Conservation (phyloP, 1,140 invertebrate species). For the Aleiodes sp. region DNA sequence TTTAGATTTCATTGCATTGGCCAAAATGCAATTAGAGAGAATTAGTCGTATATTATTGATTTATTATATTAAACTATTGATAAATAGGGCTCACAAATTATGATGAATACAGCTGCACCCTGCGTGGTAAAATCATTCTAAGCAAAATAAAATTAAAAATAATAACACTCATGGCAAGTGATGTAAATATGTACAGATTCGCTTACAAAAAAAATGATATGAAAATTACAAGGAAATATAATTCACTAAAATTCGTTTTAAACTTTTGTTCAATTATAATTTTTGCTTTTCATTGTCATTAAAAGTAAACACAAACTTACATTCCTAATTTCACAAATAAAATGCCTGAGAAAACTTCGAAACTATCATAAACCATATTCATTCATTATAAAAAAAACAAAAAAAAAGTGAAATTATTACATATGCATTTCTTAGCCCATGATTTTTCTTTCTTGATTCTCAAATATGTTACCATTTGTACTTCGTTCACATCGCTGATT, state of each 20-base stretch:
- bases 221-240: slow-evolving; percentile 20
- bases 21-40: too few species aligned
- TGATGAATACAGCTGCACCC: background rate
- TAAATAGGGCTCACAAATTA: background rate
- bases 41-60: too few species aligned
- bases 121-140: slow-evolving; percentile 7
- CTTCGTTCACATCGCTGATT: background rate
- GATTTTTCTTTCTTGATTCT: background rate
- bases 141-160: background rate
- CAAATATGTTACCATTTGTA: background rate
- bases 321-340: background rate
- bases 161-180: slow-evolving; percentile 35
- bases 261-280: slow-evolving; percentile 1
- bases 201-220: slow-evolving; percentile 32
- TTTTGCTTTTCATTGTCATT: background rate
- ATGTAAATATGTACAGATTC: slow-evolving; percentile 57
- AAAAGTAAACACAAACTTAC: background rate
- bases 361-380: too few species aligned
- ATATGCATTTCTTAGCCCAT: slow-evolving; percentile 17
- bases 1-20: too few species aligned
- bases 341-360: too few species aligned
- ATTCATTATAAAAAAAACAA: too few species aligned
- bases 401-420: background rate
- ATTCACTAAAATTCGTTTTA: slow-evolving; percentile 13
- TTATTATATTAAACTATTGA: too few species aligned